Evolutionary conservation across 2,888 invertebrate genomes (phyloP), one percentile per base, ranked within the genome.

Genomic region (Xanthorhoe designata): DNA sequence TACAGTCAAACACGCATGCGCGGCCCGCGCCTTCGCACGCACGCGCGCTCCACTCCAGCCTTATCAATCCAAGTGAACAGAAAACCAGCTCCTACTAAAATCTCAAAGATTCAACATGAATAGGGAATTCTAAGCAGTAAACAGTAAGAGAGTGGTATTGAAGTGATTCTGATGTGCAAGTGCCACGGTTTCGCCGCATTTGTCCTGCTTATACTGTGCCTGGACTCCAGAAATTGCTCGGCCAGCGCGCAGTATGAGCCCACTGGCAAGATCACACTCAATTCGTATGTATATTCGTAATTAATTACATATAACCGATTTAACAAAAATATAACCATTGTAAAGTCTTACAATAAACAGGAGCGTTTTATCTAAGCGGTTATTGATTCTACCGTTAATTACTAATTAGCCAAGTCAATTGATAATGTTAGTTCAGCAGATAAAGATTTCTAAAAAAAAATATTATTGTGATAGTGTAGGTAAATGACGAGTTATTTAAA

Each of bases 131-230:
- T 72, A 70, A 69, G 61, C 64, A 61, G 63, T 61, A 64, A 65
- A 70, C 66, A 66, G 56, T 64, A 72, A 68, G 60, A 75, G 68
- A 73, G 61, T 64, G 64, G 32, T 35, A 18, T 71, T 71, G 76
- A 83, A 80, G 86, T 86, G 85, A 82, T 84, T 91, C 92, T 91
- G 87, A 93, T 93, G 93, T 92, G 83, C 88, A 87, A 89, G 87
- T 85, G 84, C 78, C 80, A 83, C 76, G 80, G 85, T 76, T 76
- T 81, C 55, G 80, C 83, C 66, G 82, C 87, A 71, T 81, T 89
- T 71, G 75, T 91, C 66, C 78, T 92, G 69, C 80, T 93, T 71
- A 79, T 91, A 66, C 77, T 91, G 78, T 90, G 84, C 78, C 84
- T 92, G 77, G 89, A 92, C 75, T 89, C 88, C 79, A 86, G 87